Percentiles rank a stretch among this genome's conserved stretches.
Conservation (phyloP, 2,797 vertebrate genomes). For the Pantherophis alleghaniensis region DNA sequence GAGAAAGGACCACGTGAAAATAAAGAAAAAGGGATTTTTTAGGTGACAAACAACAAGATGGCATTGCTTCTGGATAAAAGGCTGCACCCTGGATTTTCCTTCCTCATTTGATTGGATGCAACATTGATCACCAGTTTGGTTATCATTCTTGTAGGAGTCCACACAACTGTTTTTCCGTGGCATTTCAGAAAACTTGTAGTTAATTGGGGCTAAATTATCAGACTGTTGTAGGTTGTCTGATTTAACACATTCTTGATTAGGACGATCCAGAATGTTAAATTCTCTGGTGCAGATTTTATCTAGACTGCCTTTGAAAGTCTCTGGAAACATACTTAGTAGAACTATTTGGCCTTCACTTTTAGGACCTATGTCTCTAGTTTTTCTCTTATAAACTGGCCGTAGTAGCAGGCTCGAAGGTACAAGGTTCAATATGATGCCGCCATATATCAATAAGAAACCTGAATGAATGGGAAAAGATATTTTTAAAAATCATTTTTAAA, state of each 20-base stretch:
- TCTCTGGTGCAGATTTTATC: not conserved
- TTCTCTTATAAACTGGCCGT: slow-evolving; percentile 71
- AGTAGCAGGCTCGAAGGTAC: slow-evolving; percentile 90
- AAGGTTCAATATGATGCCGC: slow-evolving; percentile 88
- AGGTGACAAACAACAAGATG: slow-evolving; percentile 84
- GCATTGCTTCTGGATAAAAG: slow-evolving; percentile 61
- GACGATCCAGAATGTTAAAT: not conserved
- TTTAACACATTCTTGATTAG: not conserved
- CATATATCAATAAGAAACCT: slow-evolving; percentile 89
- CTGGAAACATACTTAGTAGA: not conserved
- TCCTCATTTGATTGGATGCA: fast-evolving
- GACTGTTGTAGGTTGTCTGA: slow-evolving; percentile 8
- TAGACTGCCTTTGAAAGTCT: fast-evolving
- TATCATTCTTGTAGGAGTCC: not conserved
- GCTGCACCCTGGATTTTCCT: slow-evolving; percentile 41
- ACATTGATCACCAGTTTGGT: slow-evolving; percentile 51
- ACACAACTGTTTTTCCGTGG: fast-evolving
- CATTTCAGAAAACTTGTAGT: not conserved
- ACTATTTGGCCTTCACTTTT: not conserved
- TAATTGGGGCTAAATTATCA: not conserved
- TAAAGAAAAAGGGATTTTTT: slow-evolving; percentile 87
- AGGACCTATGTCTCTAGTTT: not conserved
- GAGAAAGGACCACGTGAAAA: slow-evolving; percentile 91
- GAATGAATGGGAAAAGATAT: slow-evolving; percentile 33
- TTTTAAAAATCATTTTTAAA: fast-evolving